Percentiles rank a stretch among this genome's conserved stretches.
Evolutionary conservation across 2,888 invertebrate genomes (phyloP).

Genomic region (Tipula helvola): DNA sequence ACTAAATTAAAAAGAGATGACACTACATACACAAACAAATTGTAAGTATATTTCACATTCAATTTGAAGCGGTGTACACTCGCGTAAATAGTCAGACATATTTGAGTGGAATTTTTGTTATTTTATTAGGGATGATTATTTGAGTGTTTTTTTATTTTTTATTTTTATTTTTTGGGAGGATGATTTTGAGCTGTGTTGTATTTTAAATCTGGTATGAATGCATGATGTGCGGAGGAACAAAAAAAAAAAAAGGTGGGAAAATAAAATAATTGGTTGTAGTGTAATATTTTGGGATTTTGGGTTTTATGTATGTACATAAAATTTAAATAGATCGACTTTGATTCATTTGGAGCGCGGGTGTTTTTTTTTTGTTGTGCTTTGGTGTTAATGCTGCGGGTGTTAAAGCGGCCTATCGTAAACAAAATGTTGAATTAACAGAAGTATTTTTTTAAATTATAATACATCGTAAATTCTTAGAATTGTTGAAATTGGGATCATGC

Average conservation of each 20-base stretch:
- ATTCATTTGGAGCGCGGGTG: neutral
- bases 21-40: neutral
- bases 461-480: too few relatives aligned
- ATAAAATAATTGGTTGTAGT: neutral
- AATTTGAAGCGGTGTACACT: neutral
- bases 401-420: neutral
- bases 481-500: too few relatives aligned
- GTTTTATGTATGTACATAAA: neutral
- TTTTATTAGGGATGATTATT: neutral
- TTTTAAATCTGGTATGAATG: neutral
- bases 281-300: neutral
- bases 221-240: neutral
- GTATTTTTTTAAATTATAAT: too few relatives aligned
- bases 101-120: neutral
- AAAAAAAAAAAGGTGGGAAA: neutral
- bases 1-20: neutral
- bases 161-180: neutral
- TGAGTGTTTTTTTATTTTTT: neutral
- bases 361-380: neutral
- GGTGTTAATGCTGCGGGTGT: neutral
- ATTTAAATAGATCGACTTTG: neutral
- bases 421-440: too few relatives aligned
- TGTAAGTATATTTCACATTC: neutral
- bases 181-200: neutral
- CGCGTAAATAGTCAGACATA: neutral